phyloP scores from a whole-genome alignment of 2,888 invertebrate species.

The Xanthostigma xanthostigma region DNA sequence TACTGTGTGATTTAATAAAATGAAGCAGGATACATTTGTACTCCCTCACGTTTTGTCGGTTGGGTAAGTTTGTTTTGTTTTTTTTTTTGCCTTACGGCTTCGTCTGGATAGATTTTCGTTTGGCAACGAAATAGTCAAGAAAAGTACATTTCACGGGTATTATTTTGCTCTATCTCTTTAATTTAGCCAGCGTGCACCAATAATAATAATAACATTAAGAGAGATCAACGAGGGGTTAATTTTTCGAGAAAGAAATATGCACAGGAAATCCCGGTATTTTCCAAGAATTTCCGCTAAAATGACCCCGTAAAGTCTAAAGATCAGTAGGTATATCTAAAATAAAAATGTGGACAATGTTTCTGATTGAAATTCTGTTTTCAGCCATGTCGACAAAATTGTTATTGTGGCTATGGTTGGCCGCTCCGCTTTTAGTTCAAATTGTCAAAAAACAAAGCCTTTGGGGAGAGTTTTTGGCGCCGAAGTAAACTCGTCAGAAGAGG shows the following conservation, averaged over 20 bases:
- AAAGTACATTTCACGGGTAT: too few species aligned
- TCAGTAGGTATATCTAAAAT: too few species aligned
- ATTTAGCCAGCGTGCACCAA: too few species aligned
- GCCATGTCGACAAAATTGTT: slow-evolving; percentile 38
- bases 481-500: slow-evolving; percentile 23
- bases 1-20: background rate
- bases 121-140: too few species aligned
- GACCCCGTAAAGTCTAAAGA: too few species aligned
- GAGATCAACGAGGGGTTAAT: too few species aligned
- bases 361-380: slow-evolving; percentile 20
- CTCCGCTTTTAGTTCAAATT: slow-evolving; percentile 42
- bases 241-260: too few species aligned
- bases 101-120: too few species aligned
- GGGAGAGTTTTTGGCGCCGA: slow-evolving; percentile 32
- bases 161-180: too few species aligned
- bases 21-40: slow-evolving; percentile 4
- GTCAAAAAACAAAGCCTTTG: slow-evolving; percentile 48
- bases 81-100: background rate
- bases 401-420: slow-evolving; percentile 60
- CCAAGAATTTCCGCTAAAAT: slow-evolving; percentile 4
- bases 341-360: background rate
- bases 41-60: background rate
- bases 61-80: background rate
- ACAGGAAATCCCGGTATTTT: background rate
- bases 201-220: too few species aligned